Base-by-base conservation (phyloP, 1,140 invertebrate species). In the Triops cancriformis region DNA sequence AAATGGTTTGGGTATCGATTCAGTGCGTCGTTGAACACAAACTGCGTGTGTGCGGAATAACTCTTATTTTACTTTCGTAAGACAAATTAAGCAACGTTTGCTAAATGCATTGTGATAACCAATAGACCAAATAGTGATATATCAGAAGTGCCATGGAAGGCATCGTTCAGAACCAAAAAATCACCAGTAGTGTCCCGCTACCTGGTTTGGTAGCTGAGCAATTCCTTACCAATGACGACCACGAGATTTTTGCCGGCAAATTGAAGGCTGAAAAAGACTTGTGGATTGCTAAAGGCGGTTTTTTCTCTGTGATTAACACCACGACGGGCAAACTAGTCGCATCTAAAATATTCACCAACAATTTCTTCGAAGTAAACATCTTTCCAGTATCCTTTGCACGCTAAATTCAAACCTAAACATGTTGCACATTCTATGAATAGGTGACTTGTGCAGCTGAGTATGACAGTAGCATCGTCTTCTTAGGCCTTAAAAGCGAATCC, bases 241-340 rank as follows among this genome's bases (percentile, higher is more conserved):
- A 64, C 51, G 51, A 64, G 51, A 64, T 64, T n/a, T 64, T 64
- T n/a, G 51, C 51, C 51, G 51, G 51, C 18, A 64, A 64, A 64
- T 14, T 64, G 10, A 64, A 23, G 18, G 31, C 31, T 7, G 51
- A 64, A 10, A 64, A 64, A 2, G 51, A 64, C 14, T 64, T 64
- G 18, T 64, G 51, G 51, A 10, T 64, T 10, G 51, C 51, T 5
- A 64, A 64, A 64, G 23, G 18, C 14, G 51, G 51, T 14, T 64
- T 23, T 3, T 64, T 64, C 51, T 64, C 51, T 23, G 51, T 64
- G 51, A n/a, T 64, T n/a, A 37, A 37, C 31, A 64, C 51, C 51
- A n/a, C 51, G 7, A 23, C 14, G 10, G 51, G 51, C n/a, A 64
- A 64, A 64, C 51, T 64, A 23, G n/a, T 64, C 23, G 51, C 51